These are phyloP conservation scores for Phenganax subtilis DNA, from an alignment of 92 coral and sea anemone genomes.

Conservation along the genomic window DNA sequence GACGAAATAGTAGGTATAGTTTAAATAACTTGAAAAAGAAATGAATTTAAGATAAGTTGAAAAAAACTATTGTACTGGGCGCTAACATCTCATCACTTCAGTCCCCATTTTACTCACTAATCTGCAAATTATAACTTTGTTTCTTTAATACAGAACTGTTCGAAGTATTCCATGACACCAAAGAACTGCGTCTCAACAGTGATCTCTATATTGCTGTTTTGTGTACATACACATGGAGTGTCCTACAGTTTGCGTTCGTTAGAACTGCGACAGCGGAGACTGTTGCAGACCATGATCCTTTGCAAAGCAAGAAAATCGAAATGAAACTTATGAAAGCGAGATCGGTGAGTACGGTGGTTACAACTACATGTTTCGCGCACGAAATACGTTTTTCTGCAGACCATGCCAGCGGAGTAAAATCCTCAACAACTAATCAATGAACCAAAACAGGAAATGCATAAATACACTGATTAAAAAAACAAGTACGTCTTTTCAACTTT, in stretches of 20 bases:
- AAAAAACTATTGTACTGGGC: too few species aligned
- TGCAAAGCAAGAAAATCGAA: slow-evolving; percentile 9
- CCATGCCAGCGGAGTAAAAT: too few species aligned
- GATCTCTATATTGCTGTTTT: slow-evolving; percentile 83
- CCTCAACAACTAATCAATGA: too few species aligned
- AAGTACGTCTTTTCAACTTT: too few species aligned
- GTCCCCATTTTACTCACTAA: background rate
- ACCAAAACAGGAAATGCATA: too few species aligned
- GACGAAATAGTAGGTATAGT: too few species aligned
- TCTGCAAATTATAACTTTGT: background rate
- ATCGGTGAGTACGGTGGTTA: slow-evolving; percentile 19
- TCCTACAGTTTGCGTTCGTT: slow-evolving; percentile 85
- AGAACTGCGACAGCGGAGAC: slow-evolving; percentile 93
- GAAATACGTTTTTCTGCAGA: too few species aligned
- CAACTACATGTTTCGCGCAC: too few species aligned
- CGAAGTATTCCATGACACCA: slow-evolving; percentile 79
- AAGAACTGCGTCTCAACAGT: slow-evolving; percentile 59
- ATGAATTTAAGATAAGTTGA: too few species aligned
- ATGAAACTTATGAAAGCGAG: slow-evolving; percentile 14
- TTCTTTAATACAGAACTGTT: slow-evolving; percentile 64
- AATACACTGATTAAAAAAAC: too few species aligned
- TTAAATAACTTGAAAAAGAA: too few species aligned
- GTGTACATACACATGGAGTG: slow-evolving; percentile 88
- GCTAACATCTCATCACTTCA: background rate
- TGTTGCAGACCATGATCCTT: slow-evolving; percentile 66